A percentile compares a stretch with the other conserved stretches of the same genome.
Evolutionary conservation across 2,113 vertebrate genomes (phyloP).

Genomic region (Colius striatus): DNA sequence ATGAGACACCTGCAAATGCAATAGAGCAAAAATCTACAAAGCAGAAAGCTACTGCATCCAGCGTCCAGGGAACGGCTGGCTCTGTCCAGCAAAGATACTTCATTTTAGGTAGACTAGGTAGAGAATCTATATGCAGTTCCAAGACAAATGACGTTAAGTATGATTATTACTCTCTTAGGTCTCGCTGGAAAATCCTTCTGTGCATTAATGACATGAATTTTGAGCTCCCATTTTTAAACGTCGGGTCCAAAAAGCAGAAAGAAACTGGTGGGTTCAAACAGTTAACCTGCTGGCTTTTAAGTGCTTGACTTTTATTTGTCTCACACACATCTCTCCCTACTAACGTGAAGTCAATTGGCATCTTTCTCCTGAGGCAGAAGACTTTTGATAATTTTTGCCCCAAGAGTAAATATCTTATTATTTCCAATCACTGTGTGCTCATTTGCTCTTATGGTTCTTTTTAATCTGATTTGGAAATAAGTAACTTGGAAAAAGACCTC

Average conservation of each 20-base stretch:
- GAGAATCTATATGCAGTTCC: neutral
- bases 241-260: neutral
- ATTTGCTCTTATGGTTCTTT: constrained; percentile 8
- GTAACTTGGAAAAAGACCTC: constrained; percentile 21
- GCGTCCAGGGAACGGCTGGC: neutral
- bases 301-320: neutral
- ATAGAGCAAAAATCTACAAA: constrained; percentile 61
- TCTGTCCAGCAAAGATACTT: neutral
- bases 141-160: neutral
- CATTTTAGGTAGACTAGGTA: neutral
- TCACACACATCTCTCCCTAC: neutral
- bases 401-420: constrained; percentile 16
- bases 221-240: constrained; percentile 34
- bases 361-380: neutral
- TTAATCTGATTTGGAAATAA: constrained; percentile 34
- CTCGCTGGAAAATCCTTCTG: constrained; percentile 13
- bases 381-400: neutral
- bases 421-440: neutral
- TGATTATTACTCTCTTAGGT: neutral
- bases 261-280: neutral
- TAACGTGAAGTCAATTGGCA: neutral
- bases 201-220: constrained; percentile 12
- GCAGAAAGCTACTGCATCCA: constrained; percentile 33
- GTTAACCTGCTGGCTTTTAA: neutral
- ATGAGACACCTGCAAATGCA: constrained; percentile 62